Base-by-base conservation (phyloP, 2,888 invertebrate species). In the Erannis defoliaria region DNA sequence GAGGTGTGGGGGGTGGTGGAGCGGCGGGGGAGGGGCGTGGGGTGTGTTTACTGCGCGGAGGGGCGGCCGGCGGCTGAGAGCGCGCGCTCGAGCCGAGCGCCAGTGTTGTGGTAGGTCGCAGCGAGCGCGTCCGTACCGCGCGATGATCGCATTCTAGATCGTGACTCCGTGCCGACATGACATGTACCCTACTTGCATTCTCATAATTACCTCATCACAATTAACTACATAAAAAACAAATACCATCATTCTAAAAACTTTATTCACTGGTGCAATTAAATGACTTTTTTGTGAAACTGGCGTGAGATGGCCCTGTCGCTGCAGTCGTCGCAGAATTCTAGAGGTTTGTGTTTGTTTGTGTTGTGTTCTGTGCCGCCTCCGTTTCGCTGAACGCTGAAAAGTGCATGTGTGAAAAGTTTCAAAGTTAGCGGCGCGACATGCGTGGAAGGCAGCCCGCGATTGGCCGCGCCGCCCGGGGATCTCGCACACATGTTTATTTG, bases 101-200 rank as follows among this genome's bases (percentile, higher is more conserved):
- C 81, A 90, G 94, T 94, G 93, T 94, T 94, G 94, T 94, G 94
- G 94, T 94, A 94, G 94, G 94, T 94, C 94, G 92, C 88, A 81
- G 78, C 72, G 81, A 81, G 85, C 74, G 82, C 82, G 86, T 85
- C 78, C 85, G 88, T 81, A 80, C 76, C 78, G 83, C 81, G 78
- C 79, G 75, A 73, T 59, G 57, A 55, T 71, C 71, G 78, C 86
- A 89, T 81, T 87, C 84, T 78, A 82, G 69, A 80, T 82, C 88
- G 84, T 81, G 87, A 87, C 84, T 78, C 80, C 85, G 84, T 76
- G 80, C 75, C 82, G 84, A 77, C 74, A 79, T 79, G 86, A 88
- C 90, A 88, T 89, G 85, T 80, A 78, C 80, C 67, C 78, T 60
- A 51, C 29, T 35, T 60, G 55, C 49, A 55, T 43, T 26, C 49